Conservation (phyloP, 2,888 invertebrate genomes). For the Itoplectis maculator region DNA sequence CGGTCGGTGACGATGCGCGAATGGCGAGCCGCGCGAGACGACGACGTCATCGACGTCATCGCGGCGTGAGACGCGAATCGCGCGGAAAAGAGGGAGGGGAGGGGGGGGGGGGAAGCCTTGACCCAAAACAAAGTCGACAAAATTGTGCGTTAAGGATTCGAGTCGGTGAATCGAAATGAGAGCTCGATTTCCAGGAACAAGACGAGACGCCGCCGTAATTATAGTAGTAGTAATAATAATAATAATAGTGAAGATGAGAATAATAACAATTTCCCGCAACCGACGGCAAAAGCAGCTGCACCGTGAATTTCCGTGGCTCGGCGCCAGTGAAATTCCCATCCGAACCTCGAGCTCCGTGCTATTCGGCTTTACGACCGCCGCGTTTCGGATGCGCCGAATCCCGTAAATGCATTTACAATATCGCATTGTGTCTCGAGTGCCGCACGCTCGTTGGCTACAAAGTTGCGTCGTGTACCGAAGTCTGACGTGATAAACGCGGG, state of each 20-base stretch:
- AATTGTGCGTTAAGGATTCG: neutral
- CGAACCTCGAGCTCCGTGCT: neutral
- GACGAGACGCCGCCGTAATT: neutral
- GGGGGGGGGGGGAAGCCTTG: conserved; percentile 12
- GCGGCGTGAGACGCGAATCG: neutral
- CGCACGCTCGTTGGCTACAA: no score
- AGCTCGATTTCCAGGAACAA: conserved; percentile 1
- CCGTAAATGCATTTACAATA: neutral
- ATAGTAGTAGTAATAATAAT: neutral
- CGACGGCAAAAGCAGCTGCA: neutral
- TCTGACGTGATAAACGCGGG: no score
- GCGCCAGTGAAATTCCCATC: neutral
- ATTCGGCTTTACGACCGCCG: neutral
- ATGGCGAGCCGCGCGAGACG: neutral
- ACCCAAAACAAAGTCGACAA: conserved; percentile 19
- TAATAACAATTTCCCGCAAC: neutral
- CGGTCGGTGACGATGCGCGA: neutral
- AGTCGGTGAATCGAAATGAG: neutral
- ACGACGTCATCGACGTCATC: neutral
- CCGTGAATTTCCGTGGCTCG: neutral
- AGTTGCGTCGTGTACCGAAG: no score
- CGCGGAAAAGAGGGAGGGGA: neutral
- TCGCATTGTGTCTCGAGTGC: no score
- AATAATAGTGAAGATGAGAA: neutral
- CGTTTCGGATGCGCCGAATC: neutral